Base-by-base conservation (phyloP, 64 coral and sea anemone species). In the Platygyra sinensis region DNA sequence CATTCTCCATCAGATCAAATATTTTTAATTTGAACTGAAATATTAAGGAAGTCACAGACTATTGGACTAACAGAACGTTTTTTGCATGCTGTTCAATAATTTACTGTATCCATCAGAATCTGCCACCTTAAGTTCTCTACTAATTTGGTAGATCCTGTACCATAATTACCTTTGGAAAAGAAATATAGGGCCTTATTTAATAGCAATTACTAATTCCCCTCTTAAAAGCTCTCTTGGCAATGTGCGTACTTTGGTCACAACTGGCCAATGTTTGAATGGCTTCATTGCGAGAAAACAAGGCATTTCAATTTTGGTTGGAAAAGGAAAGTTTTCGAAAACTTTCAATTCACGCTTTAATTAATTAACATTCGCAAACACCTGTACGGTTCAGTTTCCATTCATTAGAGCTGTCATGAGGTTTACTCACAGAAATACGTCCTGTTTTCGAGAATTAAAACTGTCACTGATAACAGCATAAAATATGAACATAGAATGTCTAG, bases 51-150 rank as follows among this genome's bases (percentile, higher is more conserved):
- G 51, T 79, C 55, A 8, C 25, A 52, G 0, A 15, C 55, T 28
- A 55, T 52, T 79, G 30, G 18, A 57, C 20, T 0, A 54, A 30
- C 49, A 29, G 28, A 79, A 27, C 27, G 49, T 79, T 79, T 54
- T 79, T 55, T 55, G 76, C 76, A 54, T 54, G 59, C 51, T 16
- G 22, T 55, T 79, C 13, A 79, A 79, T 79, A 79, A 79, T 79
- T 79, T 79, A 29, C 46, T 28, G 3, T 11, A 27, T 78, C 46
- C 76, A 78, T 55, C 76, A 52, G 22, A 77, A 50, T 24, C 24
- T 42, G 30, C 27, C 73, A 49, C 38, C 17, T 76, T 76, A 24
- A 76, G 74, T 7, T 20, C 33, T 46, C 16, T 76, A 24, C 5
- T 3, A 39, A 39, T 49, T 49, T 76, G 74, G 33, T 49, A 42